phyloP scores from a whole-genome alignment of 1,140 invertebrate species.

The Neotoxoptera formosana region DNA sequence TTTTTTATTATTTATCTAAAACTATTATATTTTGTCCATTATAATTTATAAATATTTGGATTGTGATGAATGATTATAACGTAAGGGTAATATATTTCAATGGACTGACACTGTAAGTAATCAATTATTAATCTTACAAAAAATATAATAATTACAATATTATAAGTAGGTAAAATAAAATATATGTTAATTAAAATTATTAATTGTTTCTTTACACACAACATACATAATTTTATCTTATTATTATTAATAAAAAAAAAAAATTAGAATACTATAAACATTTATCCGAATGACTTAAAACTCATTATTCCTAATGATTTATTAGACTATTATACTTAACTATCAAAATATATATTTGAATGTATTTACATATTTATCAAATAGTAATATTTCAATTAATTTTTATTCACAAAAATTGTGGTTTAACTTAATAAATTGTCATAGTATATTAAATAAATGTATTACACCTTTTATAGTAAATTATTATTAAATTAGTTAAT shows the following conservation, averaged over 20 bases:
- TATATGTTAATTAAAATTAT: too few species aligned
- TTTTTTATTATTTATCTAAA: not conserved
- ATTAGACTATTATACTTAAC: too few species aligned
- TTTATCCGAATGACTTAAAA: too few species aligned
- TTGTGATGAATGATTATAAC: not conserved
- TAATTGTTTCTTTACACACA: too few species aligned
- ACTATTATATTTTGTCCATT: too few species aligned
- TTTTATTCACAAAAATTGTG: not conserved
- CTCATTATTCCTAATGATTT: too few species aligned
- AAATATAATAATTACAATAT: not conserved
- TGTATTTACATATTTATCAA: not conserved
- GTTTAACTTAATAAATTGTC: not conserved
- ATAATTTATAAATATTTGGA: not conserved
- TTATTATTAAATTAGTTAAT: not conserved
- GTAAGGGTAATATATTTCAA: constrained; percentile 5
- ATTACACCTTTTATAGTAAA: too few species aligned
- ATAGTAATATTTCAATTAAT: not conserved
- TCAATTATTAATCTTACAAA: not conserved
- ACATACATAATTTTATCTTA: too few species aligned
- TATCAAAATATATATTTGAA: not conserved
- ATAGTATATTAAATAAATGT: not conserved
- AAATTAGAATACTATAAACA: too few species aligned
- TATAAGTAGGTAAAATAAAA: not conserved
- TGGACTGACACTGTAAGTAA: constrained; percentile 6
- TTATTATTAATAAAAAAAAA: too few species aligned